Evolutionary conservation across 2,888 invertebrate genomes (phyloP), one percentile per base, ranked within the genome.

Genomic region (Ferrisia virgata): DNA sequence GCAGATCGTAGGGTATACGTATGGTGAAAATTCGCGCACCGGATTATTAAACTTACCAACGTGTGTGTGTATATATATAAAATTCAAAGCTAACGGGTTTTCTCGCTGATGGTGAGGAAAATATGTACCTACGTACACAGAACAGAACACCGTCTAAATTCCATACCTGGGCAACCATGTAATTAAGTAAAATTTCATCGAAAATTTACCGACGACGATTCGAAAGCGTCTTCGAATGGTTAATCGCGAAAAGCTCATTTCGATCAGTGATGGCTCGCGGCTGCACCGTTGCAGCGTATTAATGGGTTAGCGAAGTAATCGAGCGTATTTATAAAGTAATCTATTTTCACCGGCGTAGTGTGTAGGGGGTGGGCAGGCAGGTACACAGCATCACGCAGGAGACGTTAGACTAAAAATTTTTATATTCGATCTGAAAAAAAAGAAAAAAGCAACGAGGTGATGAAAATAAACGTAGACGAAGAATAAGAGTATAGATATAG

Each of bases 241-340:
- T 76, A 76, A 76, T 76, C 72, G 72, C 72, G 72, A 76, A 76
- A 76, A 76, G 72, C 72, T 76, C 72, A 76, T 76, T 76, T 76
- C 72, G 72, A 76, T 64, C 64, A 64, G 64, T 36, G 72, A 76
- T 76, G 72, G 33, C 72, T 76, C 33, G 72, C 72, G 72, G 72
- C 72, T 8, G 3, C 69, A 15, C 28, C 64, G 64, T 22, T 33
- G 31, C 69, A 69, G 3, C 36, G 72, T 28, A 64, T 76, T 76
- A 72, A 83, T 76, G 76, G 43, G 83, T 76, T 83, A 72, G 72
- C 83, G 83, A 47, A 43, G 83, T 69, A 83, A 83, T 83, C 83
- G 83, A 83, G 83, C 43, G 83, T 72, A 47, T 40, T 80, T 76
- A 76, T 76, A 76, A 76, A 76, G 72, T 76, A 76, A 76, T 76